Evolutionary conservation across 2,113 vertebrate genomes (phyloP).

Genomic region (Cyanoramphus novaezelandiae): DNA sequence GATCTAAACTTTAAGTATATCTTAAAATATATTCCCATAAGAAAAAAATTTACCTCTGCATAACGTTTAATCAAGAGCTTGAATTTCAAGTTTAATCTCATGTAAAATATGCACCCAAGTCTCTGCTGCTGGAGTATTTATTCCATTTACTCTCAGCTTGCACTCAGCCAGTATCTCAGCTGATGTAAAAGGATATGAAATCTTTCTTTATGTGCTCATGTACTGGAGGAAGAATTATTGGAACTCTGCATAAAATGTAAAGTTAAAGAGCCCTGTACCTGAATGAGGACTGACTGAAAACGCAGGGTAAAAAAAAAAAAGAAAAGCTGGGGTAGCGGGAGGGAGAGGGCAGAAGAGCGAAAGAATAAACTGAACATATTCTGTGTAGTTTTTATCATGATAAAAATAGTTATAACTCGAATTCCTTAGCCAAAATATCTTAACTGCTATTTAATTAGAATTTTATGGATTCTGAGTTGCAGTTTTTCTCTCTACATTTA

Average conservation of each 20-base stretch:
- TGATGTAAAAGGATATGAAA: neutral
- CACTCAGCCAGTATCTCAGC: neutral
- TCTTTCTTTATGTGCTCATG: neutral
- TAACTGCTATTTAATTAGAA: neutral
- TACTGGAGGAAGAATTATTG: neutral
- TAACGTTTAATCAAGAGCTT: neutral
- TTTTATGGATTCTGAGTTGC: neutral
- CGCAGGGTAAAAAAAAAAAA: neutral
- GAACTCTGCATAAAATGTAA: neutral
- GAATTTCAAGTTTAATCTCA: neutral
- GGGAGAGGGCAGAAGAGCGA: accelerated
- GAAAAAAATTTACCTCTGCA: neutral
- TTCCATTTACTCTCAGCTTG: neutral
- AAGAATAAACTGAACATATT: neutral
- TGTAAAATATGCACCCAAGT: neutral
- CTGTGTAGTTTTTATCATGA: neutral
- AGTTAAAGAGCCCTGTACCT: neutral
- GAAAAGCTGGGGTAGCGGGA: no score
- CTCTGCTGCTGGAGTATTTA: neutral
- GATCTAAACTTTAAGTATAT: neutral
- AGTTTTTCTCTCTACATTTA: neutral
- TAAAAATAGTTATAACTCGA: neutral
- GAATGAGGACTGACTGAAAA: neutral
- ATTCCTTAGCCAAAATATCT: constrained; percentile 11
- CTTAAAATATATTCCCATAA: neutral